Evolutionary conservation across 2,797 vertebrate species (phyloP), one percentile per base, ranked within the genome.

Genomic region (Podarcis lilfordi): DNA sequence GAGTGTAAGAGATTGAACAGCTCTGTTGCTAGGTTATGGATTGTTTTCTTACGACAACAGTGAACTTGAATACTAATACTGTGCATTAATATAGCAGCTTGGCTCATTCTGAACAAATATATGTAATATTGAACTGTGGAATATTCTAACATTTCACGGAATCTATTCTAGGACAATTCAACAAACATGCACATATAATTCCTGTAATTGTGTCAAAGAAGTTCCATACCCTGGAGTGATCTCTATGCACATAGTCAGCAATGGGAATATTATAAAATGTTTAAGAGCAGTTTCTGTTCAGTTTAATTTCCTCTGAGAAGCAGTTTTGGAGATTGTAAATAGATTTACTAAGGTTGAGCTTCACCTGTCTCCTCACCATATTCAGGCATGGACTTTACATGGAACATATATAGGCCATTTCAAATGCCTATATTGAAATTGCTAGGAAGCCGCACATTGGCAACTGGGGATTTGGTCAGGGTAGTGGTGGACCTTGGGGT

Each of bases 11-110:
- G n/a, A 66, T 37, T 29, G 78, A 85, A 85, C 13, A 80, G 37
- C 40, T 25, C 55, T 80, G 88, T 89, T 85, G 88, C 88, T 89
- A 89, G 69, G 82, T 80, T 75, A 84, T 89, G 83, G 77, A n/a
- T 35, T 84, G 66, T 84, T 89, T 74, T 66, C 71, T 74, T 85
- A 80, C 27, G 59, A 55, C 69, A 89, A 64, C 50, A 89, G 35
- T 80, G 29, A 85, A 37, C 78, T 29, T 85, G 69, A 89, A 75
- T 81, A 74, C 55, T 66, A 37, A 80, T 80, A 74, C 50, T 80
- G 19, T 78, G 55, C 43, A 68, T 85, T 88, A 75, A 85, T 85
- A 89, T 75, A 85, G 69, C 68, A 45, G 45, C 43, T 35, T 80
- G 68, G n/a, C 23, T 74, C 29, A 64, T 35, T 8, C 15, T 43